Evolutionary conservation across 1,140 invertebrate genomes (phyloP).

Genomic region (Zaprionus kolodkinae): DNA sequence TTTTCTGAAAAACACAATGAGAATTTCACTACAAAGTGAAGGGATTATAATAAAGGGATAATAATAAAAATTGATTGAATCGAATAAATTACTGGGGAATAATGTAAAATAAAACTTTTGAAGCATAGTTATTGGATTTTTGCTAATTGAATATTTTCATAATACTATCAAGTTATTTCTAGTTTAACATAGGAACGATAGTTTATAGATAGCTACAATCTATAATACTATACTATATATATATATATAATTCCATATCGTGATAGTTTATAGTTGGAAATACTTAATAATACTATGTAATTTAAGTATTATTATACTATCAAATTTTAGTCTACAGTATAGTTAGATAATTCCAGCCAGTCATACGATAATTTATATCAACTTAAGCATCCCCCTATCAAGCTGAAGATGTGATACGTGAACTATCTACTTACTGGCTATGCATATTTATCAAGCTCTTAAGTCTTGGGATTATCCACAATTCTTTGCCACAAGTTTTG

Average conservation of each 20-base stretch:
- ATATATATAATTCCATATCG: background rate
- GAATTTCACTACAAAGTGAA: background rate
- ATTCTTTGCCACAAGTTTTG: constrained; percentile 6
- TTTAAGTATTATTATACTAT: constrained; percentile 8
- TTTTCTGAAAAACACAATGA: constrained; percentile 17
- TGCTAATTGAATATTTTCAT: background rate
- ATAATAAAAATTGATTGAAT: background rate
- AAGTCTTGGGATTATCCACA: background rate
- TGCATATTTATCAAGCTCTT: constrained; percentile 3
- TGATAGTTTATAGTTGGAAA: background rate
- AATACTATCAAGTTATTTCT: background rate
- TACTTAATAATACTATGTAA: background rate
- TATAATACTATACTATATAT: no score
- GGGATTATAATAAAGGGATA: background rate
- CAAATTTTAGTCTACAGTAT: background rate
- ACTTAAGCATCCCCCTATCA: background rate
- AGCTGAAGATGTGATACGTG: background rate
- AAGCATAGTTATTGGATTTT: background rate
- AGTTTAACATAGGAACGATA: no score
- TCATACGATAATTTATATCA: background rate
- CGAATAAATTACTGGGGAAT: background rate
- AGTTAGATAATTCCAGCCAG: background rate
- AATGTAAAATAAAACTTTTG: background rate
- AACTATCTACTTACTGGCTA: background rate
- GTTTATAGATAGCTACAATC: no score